Conservation (phyloP, 2,888 invertebrate genomes). For the Archips crataeganus region DNA sequence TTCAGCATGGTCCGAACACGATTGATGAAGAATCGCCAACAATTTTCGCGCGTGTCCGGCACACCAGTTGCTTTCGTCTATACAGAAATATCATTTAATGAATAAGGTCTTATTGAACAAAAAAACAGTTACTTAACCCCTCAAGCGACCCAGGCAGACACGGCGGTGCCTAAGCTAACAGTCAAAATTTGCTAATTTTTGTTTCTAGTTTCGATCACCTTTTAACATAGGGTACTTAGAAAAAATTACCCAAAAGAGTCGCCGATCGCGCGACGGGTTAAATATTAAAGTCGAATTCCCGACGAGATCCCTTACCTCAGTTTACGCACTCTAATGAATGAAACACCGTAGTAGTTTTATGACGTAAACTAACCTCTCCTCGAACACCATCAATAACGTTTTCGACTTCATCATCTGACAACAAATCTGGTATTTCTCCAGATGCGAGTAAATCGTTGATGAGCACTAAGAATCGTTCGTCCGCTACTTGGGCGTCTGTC, state of each 20-base stretch:
- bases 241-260: too few relatives aligned
- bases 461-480: constrained; percentile 95
- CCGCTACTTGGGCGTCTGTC: constrained; percentile 97
- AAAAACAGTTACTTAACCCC: too few relatives aligned
- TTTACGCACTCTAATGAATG: too few relatives aligned
- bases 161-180: too few relatives aligned
- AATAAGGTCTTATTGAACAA: background rate
- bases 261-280: too few relatives aligned
- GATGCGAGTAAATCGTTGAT: constrained; percentile 97
- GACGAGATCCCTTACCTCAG: too few relatives aligned
- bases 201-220: too few relatives aligned
- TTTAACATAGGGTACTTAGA: too few relatives aligned
- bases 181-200: too few relatives aligned
- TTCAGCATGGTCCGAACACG: constrained; percentile 92
- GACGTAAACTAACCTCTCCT: constrained; percentile 85
- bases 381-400: constrained; percentile 92
- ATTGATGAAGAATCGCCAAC: constrained; percentile 98
- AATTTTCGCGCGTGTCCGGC: constrained; percentile 95
- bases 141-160: too few relatives aligned
- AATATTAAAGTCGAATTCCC: too few relatives aligned
- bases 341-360: too few relatives aligned
- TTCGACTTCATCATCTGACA: constrained; percentile 96
- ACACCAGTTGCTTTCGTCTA: constrained; percentile 93
- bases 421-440: constrained; percentile 96
- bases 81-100: background rate